Evolutionary conservation across 2,113 vertebrate species (phyloP).

Genomic region (Marcusenius ussheri): DNA sequence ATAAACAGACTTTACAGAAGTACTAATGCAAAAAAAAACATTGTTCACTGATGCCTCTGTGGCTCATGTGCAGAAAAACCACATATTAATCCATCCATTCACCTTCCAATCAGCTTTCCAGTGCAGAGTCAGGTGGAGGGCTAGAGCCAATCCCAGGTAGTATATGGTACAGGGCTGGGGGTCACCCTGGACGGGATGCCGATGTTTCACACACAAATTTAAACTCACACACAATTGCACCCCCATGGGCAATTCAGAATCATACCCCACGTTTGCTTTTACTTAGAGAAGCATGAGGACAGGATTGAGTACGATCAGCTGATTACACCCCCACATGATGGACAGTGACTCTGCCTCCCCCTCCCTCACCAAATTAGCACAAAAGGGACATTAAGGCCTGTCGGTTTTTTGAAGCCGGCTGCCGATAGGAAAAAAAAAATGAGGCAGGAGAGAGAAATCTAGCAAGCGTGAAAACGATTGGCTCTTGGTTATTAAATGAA

Average conservation of each 20-base stretch:
- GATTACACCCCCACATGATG: background rate
- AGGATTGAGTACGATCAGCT: background rate
- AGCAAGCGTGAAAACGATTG: background rate
- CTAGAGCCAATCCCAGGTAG: no score
- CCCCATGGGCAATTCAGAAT: no score
- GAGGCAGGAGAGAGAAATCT: background rate
- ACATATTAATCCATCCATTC: background rate
- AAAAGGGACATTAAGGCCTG: background rate
- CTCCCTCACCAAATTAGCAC: background rate
- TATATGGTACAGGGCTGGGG: background rate
- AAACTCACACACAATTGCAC: no score
- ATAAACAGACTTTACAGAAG: background rate
- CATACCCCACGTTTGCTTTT: background rate
- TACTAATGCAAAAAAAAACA: no score
- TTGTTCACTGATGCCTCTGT: background rate
- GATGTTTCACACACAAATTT: no score
- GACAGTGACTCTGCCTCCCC: background rate
- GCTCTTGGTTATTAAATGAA: background rate
- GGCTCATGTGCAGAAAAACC: background rate
- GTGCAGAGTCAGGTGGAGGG: background rate
- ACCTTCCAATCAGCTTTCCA: background rate
- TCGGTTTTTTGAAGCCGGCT: background rate
- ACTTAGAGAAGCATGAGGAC: background rate
- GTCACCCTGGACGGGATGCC: no score
- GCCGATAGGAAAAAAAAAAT: background rate